These are phyloP conservation scores for Scomberomorus guttatus DNA, from an alignment of 2,797 vertebrate species.

Conservation along the genomic window DNA sequence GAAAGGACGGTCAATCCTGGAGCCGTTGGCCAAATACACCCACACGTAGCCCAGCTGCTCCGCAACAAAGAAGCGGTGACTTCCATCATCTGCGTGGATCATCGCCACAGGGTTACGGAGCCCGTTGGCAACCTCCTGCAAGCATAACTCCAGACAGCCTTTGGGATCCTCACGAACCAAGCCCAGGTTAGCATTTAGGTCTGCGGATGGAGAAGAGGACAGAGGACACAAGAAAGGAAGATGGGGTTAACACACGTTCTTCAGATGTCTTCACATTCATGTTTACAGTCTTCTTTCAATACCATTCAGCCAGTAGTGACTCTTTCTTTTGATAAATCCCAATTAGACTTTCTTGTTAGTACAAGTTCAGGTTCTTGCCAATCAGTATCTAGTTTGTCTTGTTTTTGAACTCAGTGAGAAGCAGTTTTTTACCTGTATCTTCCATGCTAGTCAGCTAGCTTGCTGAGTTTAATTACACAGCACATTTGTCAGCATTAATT, in stretches of 20 bases:
- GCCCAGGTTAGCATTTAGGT: conserved; percentile 86
- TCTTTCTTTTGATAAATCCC: conserved; percentile 1
- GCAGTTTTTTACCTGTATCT: no score
- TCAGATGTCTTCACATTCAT: no score
- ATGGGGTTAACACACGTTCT: no score
- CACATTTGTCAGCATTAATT: no score
- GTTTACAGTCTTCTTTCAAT: no score
- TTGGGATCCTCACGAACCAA: conserved; percentile 80
- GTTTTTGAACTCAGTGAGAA: no score
- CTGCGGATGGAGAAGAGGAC: conserved; percentile 38
- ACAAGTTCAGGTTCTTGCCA: neutral
- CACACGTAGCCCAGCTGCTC: conserved; percentile 90
- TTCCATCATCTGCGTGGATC: conserved; percentile 88
- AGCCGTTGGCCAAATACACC: conserved; percentile 88
- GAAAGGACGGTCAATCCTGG: conserved; percentile 87
- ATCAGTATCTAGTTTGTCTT: neutral
- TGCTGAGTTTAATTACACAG: no score
- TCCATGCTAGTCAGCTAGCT: no score
- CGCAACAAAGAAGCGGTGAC: conserved; percentile 88
- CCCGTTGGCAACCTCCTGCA: conserved; percentile 87
- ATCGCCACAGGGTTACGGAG: conserved; percentile 90
- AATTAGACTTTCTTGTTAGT: neutral
- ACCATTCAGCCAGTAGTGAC: no score
- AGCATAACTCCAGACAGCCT: conserved; percentile 88
- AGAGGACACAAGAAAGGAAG: neutral